Percentiles rank a stretch among this genome's conserved stretches.
phyloP scores from a whole-genome alignment of 2,888 invertebrate species.

The Bellardia pandia region DNA sequence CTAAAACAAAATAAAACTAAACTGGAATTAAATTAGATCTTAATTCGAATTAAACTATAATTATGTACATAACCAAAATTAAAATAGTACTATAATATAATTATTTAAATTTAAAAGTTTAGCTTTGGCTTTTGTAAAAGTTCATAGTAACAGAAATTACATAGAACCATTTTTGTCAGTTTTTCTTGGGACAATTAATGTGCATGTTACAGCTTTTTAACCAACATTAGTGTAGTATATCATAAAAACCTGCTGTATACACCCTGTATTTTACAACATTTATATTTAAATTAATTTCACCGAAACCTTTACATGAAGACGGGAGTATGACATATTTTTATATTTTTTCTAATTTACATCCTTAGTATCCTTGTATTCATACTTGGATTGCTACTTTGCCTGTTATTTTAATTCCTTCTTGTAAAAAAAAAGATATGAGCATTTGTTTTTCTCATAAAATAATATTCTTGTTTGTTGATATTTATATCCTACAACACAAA shows the following conservation, averaged over 20 bases:
- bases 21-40: background rate
- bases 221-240: background rate
- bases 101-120: no score
- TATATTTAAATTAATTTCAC: background rate
- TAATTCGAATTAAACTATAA: background rate
- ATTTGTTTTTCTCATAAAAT: conserved; percentile 45
- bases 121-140: no score
- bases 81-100: no score
- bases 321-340: background rate
- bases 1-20: background rate
- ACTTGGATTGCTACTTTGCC: conserved; percentile 76
- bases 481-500: conserved; percentile 4
- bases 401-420: conserved; percentile 74
- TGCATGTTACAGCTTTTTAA: no score
- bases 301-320: background rate
- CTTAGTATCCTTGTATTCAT: conserved; percentile 29
- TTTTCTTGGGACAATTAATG: no score
- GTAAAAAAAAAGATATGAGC: background rate
- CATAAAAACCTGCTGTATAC: background rate
- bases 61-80: no score
- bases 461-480: conserved; percentile 41
- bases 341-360: conserved; percentile 8
- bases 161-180: no score
- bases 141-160: no score
- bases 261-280: background rate